phyloP scores from a whole-genome alignment of 1,140 invertebrate genomes.

The Drosophila lacertosa region DNA sequence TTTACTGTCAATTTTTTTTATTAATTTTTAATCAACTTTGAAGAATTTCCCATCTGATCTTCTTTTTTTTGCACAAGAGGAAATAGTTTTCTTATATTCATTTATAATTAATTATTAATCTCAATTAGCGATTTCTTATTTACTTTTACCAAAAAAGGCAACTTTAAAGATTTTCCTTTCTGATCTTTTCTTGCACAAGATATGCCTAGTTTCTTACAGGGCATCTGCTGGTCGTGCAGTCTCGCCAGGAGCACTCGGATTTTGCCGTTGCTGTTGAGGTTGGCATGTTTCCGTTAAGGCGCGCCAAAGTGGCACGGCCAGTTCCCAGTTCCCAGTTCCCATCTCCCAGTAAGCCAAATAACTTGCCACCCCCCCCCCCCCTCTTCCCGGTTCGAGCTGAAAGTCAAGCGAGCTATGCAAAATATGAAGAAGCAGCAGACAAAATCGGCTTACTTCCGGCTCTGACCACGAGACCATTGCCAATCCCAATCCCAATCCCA shows the following conservation, averaged over 20 bases:
- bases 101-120: no score
- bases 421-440: conserved; percentile 46
- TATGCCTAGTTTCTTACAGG: neutral
- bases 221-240: neutral
- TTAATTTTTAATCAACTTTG: no score
- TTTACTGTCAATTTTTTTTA: no score
- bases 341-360: conserved; percentile 31
- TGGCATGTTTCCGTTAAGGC: conserved; percentile 77
- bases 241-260: neutral
- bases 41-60: no score
- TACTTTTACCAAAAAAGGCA: no score
- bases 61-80: no score
- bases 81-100: no score
- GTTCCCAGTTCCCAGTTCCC: no score
- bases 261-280: conserved; percentile 62
- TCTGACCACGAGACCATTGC: conserved; percentile 5
- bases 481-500: neutral
- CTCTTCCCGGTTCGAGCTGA: conserved; percentile 1
- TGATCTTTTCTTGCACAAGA: no score
- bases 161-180: no score
- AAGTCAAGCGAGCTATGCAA: conserved; percentile 58
- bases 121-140: no score
- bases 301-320: conserved; percentile 76
- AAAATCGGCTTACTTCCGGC: conserved; percentile 65
- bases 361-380: neutral